Percentiles rank a stretch among this genome's conserved stretches.
phyloP scores from a whole-genome alignment of 2,113 vertebrate species.

The Corapipo altera region DNA sequence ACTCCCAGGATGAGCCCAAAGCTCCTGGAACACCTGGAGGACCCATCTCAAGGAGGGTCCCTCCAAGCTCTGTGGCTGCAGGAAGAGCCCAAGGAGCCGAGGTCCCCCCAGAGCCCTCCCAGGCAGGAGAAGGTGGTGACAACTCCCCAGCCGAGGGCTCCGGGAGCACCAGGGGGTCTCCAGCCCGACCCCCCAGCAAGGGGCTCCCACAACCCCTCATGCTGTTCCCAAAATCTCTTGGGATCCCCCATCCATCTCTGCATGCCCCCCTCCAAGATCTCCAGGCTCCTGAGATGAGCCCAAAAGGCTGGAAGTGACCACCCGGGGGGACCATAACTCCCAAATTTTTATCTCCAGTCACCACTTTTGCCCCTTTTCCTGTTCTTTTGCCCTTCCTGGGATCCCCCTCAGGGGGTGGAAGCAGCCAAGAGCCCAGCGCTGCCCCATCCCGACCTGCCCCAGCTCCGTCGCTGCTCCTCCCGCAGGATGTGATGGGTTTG shows the following conservation, averaged over 20 bases:
- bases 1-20: background rate
- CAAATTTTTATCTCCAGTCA: too few species aligned
- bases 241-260: background rate
- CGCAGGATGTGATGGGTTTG: too few species aligned
- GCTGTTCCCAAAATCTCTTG: background rate
- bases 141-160: background rate
- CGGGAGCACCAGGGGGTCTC: rapidly evolving
- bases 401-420: too few species aligned
- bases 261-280: background rate
- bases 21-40: background rate
- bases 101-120: background rate
- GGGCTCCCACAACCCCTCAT: background rate
- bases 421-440: too few species aligned
- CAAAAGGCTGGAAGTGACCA: background rate
- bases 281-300: background rate
- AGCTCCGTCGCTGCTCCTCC: too few species aligned
- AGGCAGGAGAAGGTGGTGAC: background rate
- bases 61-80: background rate
- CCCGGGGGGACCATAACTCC: too few species aligned
- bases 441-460: too few species aligned
- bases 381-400: background rate
- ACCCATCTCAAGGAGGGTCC: background rate
- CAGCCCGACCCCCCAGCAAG: background rate
- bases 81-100: background rate
- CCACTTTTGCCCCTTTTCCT: too few species aligned